Evolutionary conservation across 1,140 invertebrate genomes (phyloP).

Genomic region (Lepidurus arcticus): DNA sequence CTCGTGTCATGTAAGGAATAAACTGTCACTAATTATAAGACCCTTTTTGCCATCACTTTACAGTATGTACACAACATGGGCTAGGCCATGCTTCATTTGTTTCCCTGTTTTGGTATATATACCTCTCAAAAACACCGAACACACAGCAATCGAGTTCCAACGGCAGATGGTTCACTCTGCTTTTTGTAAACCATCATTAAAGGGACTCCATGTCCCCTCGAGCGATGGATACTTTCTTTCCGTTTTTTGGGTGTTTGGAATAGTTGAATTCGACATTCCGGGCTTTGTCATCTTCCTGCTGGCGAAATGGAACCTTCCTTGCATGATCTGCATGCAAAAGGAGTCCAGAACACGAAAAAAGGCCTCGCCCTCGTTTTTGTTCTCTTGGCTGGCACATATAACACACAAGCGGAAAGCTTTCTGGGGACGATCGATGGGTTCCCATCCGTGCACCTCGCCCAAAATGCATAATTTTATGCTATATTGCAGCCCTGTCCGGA

Average conservation of each 20-base stretch:
- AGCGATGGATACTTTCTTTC: background rate
- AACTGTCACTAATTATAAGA: slow-evolving; percentile 12
- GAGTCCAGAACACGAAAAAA: background rate
- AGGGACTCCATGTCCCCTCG: background rate
- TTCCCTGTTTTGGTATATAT: background rate
- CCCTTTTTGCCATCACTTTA: slow-evolving; percentile 9
- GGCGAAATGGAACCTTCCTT: slow-evolving; percentile 12
- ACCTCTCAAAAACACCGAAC: background rate
- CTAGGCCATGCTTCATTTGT: background rate
- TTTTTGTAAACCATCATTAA: background rate
- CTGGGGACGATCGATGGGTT: slow-evolving; percentile 10
- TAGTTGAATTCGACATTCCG: background rate
- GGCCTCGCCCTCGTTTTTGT: background rate
- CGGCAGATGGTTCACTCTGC: background rate
- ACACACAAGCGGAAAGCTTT: slow-evolving; percentile 21
- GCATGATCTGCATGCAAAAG: slow-evolving; percentile 20
- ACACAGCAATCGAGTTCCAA: background rate
- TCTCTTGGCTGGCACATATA: background rate
- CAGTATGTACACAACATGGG: background rate
- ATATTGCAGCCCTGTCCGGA: slow-evolving; percentile 8
- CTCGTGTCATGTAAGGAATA: background rate
- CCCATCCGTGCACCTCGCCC: slow-evolving; percentile 16
- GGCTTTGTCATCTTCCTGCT: slow-evolving; percentile 5
- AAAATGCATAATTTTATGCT: slow-evolving; percentile 20
- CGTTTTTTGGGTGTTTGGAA: background rate